These are phyloP conservation scores for Anolis sagrei DNA, from an alignment of 2,113 vertebrate species.

Conservation along the genomic window DNA sequence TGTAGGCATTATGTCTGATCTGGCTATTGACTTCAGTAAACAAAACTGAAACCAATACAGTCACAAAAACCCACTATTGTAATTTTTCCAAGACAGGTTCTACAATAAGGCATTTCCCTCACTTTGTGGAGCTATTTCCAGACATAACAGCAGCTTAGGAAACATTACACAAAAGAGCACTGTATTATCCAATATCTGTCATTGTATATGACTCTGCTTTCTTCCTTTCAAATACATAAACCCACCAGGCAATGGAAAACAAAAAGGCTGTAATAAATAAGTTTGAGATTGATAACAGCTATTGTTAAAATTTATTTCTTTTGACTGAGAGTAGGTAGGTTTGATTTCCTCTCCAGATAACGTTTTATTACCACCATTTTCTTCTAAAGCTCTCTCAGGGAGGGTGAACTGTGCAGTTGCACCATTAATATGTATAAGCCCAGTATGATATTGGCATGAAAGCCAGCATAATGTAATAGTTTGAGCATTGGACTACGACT, in stretches of 20 bases:
- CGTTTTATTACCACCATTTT: slow-evolving; percentile 26
- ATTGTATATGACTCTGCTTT: slow-evolving; percentile 24
- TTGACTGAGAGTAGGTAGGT: slow-evolving; percentile 22
- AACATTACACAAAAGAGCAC: slow-evolving; percentile 36
- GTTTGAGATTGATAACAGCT: background rate
- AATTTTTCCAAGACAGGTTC: background rate
- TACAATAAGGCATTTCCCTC: background rate
- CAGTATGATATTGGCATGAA: too few relatives aligned
- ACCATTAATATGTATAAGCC: too few relatives aligned
- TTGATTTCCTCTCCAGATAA: slow-evolving; percentile 26
- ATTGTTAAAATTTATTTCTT: slow-evolving; percentile 27
- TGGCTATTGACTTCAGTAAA: too few relatives aligned
- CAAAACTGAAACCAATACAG: background rate
- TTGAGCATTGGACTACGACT: too few relatives aligned
- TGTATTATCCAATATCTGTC: slow-evolving; percentile 24
- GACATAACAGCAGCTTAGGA: slow-evolving; percentile 34
- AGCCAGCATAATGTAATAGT: too few relatives aligned
- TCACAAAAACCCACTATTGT: background rate
- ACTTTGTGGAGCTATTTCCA: slow-evolving; percentile 19
- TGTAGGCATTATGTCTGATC: too few relatives aligned
- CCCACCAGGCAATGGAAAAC: slow-evolving; percentile 34
- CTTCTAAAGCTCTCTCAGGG: slow-evolving; percentile 23
- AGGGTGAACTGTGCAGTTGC: slow-evolving; percentile 30
- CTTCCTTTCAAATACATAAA: slow-evolving; percentile 38
- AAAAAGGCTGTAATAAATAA: slow-evolving; percentile 12